phyloP scores from a whole-genome alignment of 2,797 vertebrate species.

The Melanogrammus aeglefinus region DNA sequence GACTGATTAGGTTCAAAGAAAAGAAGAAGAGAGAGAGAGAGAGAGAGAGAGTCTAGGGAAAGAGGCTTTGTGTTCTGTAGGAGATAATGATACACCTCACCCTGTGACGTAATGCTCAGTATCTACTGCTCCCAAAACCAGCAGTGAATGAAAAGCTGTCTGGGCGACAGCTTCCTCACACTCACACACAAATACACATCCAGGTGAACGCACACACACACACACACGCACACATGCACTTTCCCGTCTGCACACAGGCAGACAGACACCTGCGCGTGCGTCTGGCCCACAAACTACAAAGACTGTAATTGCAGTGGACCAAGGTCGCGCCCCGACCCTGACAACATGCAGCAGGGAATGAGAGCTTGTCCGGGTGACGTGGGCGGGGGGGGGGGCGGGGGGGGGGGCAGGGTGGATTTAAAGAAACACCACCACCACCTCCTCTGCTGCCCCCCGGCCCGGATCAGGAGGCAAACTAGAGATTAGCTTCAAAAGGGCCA shows the following conservation, averaged over 20 bases:
- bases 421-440: slow-evolving; percentile 21
- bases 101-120: not conserved
- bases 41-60: not conserved
- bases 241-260: slow-evolving; percentile 9
- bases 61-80: not conserved
- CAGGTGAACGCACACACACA: not conserved
- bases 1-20: too few relatives aligned
- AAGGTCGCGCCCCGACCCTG: not conserved
- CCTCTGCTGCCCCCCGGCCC: too few relatives aligned
- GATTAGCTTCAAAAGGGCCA: not conserved
- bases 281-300: not conserved
- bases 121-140: slow-evolving; percentile 4
- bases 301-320: not conserved
- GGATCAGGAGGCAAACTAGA: not conserved
- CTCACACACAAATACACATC: slow-evolving; percentile 6
- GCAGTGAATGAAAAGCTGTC: slow-evolving; percentile 1
- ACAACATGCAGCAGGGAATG: slow-evolving; percentile 28
- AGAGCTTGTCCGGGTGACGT: slow-evolving; percentile 45
- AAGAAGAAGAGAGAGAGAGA: too few relatives aligned
- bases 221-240: slow-evolving; percentile 6
- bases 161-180: not conserved
- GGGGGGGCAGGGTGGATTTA: slow-evolving; percentile 9
- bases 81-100: not conserved
- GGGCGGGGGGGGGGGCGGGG: slow-evolving; percentile 30
- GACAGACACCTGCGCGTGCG: not conserved